Conservation (phyloP, 2,888 invertebrate species). For the Operophtera brumata region DNA sequence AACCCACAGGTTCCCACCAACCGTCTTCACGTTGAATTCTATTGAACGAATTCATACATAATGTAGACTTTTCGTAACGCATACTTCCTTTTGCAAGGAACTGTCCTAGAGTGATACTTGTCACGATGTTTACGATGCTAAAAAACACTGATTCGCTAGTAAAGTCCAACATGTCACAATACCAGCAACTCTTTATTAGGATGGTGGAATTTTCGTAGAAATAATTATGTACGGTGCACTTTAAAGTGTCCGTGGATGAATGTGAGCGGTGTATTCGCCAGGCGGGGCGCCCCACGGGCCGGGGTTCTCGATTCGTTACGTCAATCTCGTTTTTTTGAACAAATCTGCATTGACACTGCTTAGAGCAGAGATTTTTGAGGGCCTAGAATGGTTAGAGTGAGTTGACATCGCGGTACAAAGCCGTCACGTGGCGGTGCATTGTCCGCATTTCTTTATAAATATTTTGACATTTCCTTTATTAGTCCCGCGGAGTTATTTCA, state of each 20-base stretch:
- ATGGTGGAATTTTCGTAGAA: constrained; percentile 69
- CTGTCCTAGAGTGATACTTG: constrained; percentile 12
- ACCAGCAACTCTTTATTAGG: constrained; percentile 71
- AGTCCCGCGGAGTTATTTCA: constrained; percentile 68
- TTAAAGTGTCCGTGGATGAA: constrained; percentile 63
- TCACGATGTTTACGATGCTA: constrained; percentile 44
- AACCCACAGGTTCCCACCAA: constrained; percentile 1
- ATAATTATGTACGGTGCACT: constrained; percentile 76
- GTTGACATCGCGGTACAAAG: constrained; percentile 74
- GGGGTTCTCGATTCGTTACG: constrained; percentile 72
- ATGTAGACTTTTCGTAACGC: constrained; percentile 16
- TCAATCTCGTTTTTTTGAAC: constrained; percentile 72
- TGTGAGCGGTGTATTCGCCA: constrained; percentile 53
- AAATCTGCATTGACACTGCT: constrained; percentile 69
- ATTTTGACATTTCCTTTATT: constrained; percentile 79
- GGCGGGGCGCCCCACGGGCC: constrained; percentile 63
- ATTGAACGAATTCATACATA: constrained; percentile 14
- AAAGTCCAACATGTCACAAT: constrained; percentile 52
- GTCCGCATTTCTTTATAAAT: constrained; percentile 78
- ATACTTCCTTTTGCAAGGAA: constrained; percentile 1
- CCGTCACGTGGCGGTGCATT: constrained; percentile 66
- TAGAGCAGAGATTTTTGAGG: background rate
- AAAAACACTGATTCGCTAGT: constrained; percentile 51
- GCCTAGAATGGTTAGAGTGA: constrained; percentile 49
- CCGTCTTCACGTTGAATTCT: constrained; percentile 2